Conservation (phyloP, 2,797 vertebrate species). For the Pteropus rufus region DNA sequence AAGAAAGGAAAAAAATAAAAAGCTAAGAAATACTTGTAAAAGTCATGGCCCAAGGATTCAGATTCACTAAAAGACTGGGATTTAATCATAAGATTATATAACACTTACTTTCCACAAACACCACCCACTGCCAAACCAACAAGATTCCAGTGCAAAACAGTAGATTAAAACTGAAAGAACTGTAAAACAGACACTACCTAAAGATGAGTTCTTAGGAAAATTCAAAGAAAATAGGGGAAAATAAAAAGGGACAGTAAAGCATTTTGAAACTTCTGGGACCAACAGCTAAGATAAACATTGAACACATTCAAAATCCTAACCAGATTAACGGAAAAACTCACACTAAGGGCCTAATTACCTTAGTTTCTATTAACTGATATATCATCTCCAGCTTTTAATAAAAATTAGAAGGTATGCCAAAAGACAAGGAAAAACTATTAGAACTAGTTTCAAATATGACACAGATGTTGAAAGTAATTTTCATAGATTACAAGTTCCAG, state of each 20-base stretch:
- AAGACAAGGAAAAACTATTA: background rate
- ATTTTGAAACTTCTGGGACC: background rate
- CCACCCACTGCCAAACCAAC: background rate
- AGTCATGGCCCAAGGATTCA: background rate
- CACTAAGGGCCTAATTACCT: background rate
- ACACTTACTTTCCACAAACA: accelerated
- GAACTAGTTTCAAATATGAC: background rate
- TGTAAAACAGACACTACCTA: background rate
- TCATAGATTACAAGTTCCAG: background rate
- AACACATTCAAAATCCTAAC: background rate
- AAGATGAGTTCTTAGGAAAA: background rate
- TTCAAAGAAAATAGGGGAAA: background rate
- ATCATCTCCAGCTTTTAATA: background rate
- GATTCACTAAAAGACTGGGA: background rate
- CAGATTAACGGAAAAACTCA: background rate
- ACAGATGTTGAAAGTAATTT: background rate
- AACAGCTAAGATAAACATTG: background rate
- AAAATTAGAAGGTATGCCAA: background rate
- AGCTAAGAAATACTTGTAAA: background rate
- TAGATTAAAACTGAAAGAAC: background rate
- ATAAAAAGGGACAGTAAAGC: background rate
- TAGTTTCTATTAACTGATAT: background rate
- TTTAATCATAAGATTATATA: background rate
- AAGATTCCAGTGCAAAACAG: background rate
- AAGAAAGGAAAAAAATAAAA: background rate